Conservation (phyloP, 2,797 vertebrate species). For the Pseudochirops corinnae region DNA sequence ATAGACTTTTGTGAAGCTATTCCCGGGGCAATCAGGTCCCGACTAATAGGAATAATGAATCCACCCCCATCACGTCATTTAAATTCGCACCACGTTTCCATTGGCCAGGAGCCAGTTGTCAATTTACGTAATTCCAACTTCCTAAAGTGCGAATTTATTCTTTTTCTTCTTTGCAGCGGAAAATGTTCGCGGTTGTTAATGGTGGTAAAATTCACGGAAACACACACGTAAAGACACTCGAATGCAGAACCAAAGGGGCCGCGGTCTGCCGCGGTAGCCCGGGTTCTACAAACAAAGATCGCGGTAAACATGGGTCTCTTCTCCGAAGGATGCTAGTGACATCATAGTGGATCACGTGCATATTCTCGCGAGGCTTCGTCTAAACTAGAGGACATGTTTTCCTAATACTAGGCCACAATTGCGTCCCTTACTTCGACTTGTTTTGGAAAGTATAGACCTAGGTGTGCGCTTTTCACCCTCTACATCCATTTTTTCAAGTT, state of each 20-base stretch:
- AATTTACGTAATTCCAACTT: background rate
- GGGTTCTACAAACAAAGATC: background rate
- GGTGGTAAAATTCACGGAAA: background rate
- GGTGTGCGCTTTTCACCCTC: background rate
- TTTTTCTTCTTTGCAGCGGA: background rate
- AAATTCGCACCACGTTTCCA: background rate
- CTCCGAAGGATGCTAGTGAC: background rate
- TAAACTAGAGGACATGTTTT: accelerated
- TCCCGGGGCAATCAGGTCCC: no score
- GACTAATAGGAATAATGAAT: accelerated
- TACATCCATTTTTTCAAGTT: background rate
- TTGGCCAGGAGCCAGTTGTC: no score
- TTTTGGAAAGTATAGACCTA: background rate
- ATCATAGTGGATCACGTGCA: background rate
- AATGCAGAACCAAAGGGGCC: background rate
- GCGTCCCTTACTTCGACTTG: background rate
- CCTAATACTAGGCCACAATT: background rate
- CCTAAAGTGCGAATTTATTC: background rate
- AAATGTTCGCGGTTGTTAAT: background rate
- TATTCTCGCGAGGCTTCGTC: background rate
- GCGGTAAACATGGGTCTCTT: background rate
- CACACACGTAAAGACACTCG: no score
- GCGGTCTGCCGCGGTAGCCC: accelerated
- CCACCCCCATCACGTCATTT: background rate
- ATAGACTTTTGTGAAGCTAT: background rate